phyloP scores from a whole-genome alignment of 2,888 invertebrate species.

The Mongoloraphidia duomilia region DNA sequence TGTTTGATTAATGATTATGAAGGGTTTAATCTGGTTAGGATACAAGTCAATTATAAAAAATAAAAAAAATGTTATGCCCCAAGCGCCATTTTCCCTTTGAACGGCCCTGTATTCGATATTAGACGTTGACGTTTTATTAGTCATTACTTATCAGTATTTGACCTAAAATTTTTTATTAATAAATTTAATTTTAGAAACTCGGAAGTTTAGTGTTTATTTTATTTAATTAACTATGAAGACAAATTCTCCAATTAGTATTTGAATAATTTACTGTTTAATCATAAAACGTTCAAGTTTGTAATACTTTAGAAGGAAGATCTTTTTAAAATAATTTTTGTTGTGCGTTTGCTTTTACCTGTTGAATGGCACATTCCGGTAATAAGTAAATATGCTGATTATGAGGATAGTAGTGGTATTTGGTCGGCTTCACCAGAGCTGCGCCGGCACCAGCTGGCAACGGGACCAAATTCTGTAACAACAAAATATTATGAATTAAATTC shows the following conservation, averaged over 20 bases:
- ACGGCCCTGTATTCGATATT: too few species aligned
- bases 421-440: conserved; percentile 66
- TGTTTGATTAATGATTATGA: too few species aligned
- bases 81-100: too few species aligned
- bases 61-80: too few species aligned
- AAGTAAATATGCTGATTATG: conserved; percentile 87
- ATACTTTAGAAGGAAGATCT: conserved; percentile 1
- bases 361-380: conserved; percentile 85
- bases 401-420: conserved; percentile 87
- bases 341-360: conserved; percentile 46
- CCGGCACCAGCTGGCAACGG: conserved; percentile 52
- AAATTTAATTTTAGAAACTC: too few species aligned
- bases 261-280: neutral
- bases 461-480: conserved; percentile 46
- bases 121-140: too few species aligned
- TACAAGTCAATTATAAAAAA: too few species aligned
- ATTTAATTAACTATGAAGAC: too few species aligned
- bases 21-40: too few species aligned
- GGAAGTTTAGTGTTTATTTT: too few species aligned
- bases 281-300: neutral
- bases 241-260: conserved; percentile 1
- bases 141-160: too few species aligned
- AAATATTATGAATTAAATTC: conserved; percentile 1
- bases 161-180: too few species aligned
- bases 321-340: conserved; percentile 1